Percentiles rank a stretch among this genome's conserved stretches.
Conservation (phyloP, 2,888 invertebrate species). For the Nymphalis c-album region DNA sequence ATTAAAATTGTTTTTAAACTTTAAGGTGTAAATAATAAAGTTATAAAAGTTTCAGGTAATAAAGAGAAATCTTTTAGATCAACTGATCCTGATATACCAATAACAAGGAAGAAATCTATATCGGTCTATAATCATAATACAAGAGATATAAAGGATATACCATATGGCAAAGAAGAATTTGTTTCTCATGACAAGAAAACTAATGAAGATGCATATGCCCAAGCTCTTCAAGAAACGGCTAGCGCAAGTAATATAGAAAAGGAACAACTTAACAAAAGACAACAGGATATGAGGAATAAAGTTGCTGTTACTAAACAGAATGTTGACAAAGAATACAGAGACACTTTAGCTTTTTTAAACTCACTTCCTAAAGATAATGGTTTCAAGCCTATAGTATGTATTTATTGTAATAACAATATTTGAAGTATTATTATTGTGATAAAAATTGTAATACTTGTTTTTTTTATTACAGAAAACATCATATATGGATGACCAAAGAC, state of each 20-base stretch:
- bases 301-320: constrained; percentile 84
- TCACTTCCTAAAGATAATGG: constrained; percentile 61
- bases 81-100: constrained; percentile 40
- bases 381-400: constrained; percentile 60
- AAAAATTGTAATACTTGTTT: background rate
- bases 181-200: constrained; percentile 56
- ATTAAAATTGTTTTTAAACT: no score
- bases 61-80: constrained; percentile 46
- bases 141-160: constrained; percentile 56
- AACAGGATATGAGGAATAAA: constrained; percentile 60
- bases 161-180: constrained; percentile 48
- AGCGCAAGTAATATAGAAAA: constrained; percentile 40
- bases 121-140: constrained; percentile 69
- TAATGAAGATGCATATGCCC: constrained; percentile 68
- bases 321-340: constrained; percentile 73
- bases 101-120: constrained; percentile 55
- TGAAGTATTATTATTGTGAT: background rate
- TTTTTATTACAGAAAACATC: constrained; percentile 56
- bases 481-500: constrained; percentile 63
- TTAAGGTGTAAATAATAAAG: background rate
- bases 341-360: constrained; percentile 70
- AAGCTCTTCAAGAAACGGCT: constrained; percentile 60
- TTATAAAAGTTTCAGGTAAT: constrained; percentile 40
- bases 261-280: constrained; percentile 50
- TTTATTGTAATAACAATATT: background rate